Conservation (phyloP, 64 coral and sea anemone species). For the Cladopsammia gracilis region DNA sequence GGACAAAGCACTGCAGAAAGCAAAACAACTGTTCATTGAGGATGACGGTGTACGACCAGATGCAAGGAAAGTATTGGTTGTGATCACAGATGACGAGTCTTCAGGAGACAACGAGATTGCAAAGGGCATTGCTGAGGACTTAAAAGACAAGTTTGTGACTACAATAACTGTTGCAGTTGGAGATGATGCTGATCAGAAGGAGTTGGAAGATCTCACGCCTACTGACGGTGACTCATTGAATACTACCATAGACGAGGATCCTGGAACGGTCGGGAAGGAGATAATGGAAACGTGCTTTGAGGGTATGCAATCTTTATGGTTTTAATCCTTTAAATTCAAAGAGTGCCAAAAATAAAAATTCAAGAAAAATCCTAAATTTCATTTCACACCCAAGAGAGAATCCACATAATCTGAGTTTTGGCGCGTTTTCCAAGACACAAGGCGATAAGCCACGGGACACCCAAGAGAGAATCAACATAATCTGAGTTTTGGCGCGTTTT, state of each 20-base stretch:
- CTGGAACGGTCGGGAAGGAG: constrained; percentile 46
- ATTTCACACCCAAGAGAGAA: no score
- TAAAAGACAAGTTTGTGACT: constrained; percentile 38
- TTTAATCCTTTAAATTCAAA: no score
- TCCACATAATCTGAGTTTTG: no score
- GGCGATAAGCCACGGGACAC: no score
- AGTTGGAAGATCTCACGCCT: constrained; percentile 66
- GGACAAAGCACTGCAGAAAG: constrained; percentile 65
- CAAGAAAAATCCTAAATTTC: no score
- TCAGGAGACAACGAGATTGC: constrained; percentile 59
- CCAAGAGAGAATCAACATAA: no score
- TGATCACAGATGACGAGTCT: constrained; percentile 58
- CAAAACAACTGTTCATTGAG: constrained; percentile 60
- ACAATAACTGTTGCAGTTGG: constrained; percentile 89
- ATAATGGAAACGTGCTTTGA: constrained; percentile 38
- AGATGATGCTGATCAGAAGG: constrained; percentile 40
- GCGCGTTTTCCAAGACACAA: no score
- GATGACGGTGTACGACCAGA: constrained; percentile 67
- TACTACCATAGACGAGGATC: constrained; percentile 44
- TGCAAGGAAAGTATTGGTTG: constrained; percentile 68
- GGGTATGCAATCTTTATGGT: background rate
- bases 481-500: no score
- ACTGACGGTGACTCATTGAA: constrained; percentile 64
- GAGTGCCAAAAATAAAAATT: no score
- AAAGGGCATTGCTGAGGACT: constrained; percentile 45